These are phyloP conservation scores for Cylindroiulus punctatus DNA, from an alignment of 2,888 invertebrate genomes.

Conservation along the genomic window DNA sequence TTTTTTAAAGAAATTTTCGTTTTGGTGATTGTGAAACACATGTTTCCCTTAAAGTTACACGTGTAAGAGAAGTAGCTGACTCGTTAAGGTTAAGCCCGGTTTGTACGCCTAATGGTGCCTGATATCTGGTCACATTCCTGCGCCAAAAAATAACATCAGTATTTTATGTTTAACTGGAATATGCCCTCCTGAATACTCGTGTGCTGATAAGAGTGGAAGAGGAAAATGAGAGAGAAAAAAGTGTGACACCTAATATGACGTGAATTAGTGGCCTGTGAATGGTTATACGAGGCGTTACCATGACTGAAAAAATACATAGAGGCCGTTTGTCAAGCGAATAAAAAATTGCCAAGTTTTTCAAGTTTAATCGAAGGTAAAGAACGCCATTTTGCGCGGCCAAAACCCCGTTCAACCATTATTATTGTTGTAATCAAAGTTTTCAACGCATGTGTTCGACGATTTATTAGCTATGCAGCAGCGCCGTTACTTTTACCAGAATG, in stretches of 20 bases:
- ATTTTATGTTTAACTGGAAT: background rate
- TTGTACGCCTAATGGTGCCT: background rate
- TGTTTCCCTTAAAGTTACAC: conserved; percentile 1
- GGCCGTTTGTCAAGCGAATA: background rate
- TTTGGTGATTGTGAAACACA: background rate
- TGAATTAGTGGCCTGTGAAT: background rate
- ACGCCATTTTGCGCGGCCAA: too few species aligned
- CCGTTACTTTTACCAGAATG: too few species aligned
- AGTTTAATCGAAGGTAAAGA: background rate
- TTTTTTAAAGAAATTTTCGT: too few species aligned
- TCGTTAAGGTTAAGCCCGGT: background rate
- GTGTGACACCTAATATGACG: background rate
- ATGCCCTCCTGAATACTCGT: too few species aligned
- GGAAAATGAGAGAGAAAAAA: background rate
- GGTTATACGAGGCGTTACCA: background rate
- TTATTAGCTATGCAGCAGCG: background rate
- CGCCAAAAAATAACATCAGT: background rate
- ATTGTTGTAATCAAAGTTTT: background rate
- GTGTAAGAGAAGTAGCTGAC: background rate
- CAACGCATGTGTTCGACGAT: background rate
- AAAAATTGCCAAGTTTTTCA: too few species aligned
- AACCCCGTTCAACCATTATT: background rate
- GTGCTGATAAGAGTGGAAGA: too few species aligned
- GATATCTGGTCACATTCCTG: background rate
- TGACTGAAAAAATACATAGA: background rate